These are phyloP conservation scores for mouse (Mus musculus) DNA, from an alignment of 2,113 vertebrate species.

Conservation along the genomic window DNA sequence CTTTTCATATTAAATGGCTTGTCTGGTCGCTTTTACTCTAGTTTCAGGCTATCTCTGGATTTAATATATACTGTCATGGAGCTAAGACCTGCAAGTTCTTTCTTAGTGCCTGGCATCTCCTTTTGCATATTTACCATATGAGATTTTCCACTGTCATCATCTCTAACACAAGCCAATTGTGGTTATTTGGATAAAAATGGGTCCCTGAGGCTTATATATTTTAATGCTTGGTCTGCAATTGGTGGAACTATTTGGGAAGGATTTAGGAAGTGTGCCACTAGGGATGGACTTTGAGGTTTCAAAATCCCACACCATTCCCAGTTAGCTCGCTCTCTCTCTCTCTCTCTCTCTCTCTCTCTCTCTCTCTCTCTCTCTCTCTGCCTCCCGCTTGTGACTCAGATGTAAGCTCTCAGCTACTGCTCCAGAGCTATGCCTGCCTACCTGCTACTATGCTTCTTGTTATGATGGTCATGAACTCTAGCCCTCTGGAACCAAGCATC, in stretches of 20 bases:
- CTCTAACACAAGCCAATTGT: not conserved
- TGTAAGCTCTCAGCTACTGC: not conserved
- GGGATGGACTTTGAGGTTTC: not conserved
- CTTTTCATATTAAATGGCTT: not conserved
- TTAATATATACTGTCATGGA: not conserved
- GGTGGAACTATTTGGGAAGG: not conserved
- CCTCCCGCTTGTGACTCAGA: not conserved
- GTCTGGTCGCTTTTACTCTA: not conserved
- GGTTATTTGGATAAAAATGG: not conserved
- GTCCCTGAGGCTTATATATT: not conserved
- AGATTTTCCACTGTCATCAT: not conserved
- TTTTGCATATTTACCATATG: not conserved
- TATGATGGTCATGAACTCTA: not conserved
- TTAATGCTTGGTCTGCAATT: not conserved
- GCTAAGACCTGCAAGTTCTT: not conserved
- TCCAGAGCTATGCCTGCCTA: not conserved
- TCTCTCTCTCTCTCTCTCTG: not conserved
- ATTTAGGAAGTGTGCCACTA: not conserved
- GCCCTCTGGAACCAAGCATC: not conserved
- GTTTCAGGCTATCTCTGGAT: conserved; percentile 33
- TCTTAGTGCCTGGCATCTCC: not conserved
- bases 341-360: not conserved
- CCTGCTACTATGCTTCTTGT: not conserved
- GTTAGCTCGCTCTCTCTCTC: not conserved
- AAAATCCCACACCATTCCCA: not conserved